Percentiles rank a stretch among this genome's conserved stretches.
phyloP scores from a whole-genome alignment of 2,113 vertebrate genomes.

The Tragelaphus buxtoni region DNA sequence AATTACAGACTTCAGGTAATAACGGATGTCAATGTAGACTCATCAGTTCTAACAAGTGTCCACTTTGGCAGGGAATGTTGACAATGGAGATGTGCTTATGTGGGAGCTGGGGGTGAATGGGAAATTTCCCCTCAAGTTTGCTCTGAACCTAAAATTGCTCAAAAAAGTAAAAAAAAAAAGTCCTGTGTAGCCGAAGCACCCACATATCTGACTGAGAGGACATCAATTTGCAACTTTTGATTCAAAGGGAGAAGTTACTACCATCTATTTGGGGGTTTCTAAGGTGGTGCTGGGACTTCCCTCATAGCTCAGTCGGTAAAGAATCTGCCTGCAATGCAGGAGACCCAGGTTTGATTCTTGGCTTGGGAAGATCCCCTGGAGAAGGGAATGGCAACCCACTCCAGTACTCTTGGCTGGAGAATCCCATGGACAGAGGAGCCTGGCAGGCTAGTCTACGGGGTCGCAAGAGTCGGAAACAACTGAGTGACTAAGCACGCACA shows the following conservation, averaged over 20 bases:
- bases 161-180: background rate
- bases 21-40: too few species aligned
- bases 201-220: background rate
- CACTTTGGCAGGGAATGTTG: background rate
- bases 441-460: background rate
- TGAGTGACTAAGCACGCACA: rapidly evolving
- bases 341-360: background rate
- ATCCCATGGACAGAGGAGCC: background rate
- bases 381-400: background rate
- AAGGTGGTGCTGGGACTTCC: background rate
- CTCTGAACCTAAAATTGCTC: background rate
- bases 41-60: background rate
- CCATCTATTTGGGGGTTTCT: background rate
- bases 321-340: background rate
- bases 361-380: background rate
- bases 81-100: too few species aligned
- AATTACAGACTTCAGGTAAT: background rate
- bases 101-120: background rate
- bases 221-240: background rate
- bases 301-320: background rate
- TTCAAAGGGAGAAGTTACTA: background rate
- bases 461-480: rapidly evolving
- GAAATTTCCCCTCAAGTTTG: background rate
- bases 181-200: background rate
- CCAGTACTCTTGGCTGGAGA: background rate